Evolutionary conservation across 1,140 invertebrate species (phyloP), one percentile per base, ranked within the genome.

Genomic region (Tribolium madens): DNA sequence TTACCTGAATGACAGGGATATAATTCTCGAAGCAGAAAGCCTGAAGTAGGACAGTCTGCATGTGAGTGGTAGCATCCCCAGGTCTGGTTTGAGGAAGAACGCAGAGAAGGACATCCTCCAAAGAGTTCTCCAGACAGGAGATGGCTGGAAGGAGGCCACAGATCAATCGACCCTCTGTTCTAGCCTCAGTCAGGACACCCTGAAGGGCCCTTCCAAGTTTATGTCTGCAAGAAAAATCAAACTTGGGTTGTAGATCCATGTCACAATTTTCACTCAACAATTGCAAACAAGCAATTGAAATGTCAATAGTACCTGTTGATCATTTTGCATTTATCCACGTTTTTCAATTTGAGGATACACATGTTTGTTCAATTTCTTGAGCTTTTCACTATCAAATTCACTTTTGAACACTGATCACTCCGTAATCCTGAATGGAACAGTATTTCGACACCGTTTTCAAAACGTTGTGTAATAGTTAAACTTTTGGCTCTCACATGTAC

Each of bases 1-100:
- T 85, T 86, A 91, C 91, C 86, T 91, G 91, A 76, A 92, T 89
- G 14, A 91, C 89, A 81, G 91, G 90, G 82, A 92, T 92, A 78
- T 90, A 90, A 76, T 92, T 91, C 82, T 92, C 91, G 50, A 89
- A 90, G 82, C 91, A 92, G 81, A 91, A 92, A 1, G 91, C 91
- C 80, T 92, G 90, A n/a, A 92, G 83, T 0, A 92, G 84, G 2
- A 92, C 91, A 80, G 90, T 89, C 81, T 92, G 91, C 88, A 92
- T 92, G 80, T 92, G 91, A 1, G 89, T 91, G 15, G 91, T 88
- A 5, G 90, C 89, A 83, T 92, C 91, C 1, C 89, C 90, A 15
- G 87, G 88, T 64, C 88, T 85, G 13, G 89, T 88, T 76, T 89
- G 87, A 2, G 90, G 89, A 64, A 91, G 87, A 10, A 92, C 82